Conservation (phyloP, 2,797 vertebrate species). For the Syngnathus rostellatus region DNA sequence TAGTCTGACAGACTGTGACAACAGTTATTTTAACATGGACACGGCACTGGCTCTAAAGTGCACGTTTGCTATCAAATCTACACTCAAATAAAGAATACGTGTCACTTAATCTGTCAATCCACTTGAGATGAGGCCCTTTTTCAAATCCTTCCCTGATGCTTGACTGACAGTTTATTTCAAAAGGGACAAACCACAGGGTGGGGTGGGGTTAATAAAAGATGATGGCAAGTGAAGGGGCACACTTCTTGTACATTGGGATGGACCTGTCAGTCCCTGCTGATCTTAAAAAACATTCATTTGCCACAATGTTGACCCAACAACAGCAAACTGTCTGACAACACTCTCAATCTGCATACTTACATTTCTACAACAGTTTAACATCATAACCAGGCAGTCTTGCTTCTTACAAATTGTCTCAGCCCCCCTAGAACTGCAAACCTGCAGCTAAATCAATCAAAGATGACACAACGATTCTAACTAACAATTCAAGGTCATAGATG, state of each 20-base stretch:
- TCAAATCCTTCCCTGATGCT: conserved; percentile 44
- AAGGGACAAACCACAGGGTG: conserved; percentile 44
- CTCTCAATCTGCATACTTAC: not conserved
- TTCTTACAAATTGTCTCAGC: not conserved
- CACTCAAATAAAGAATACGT: conserved; percentile 38
- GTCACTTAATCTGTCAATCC: conserved; percentile 45
- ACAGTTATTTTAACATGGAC: conserved; percentile 5
- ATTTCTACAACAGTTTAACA: not conserved
- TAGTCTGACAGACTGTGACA: not conserved
- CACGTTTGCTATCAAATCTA: conserved; percentile 29
- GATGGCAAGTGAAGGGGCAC: conserved; percentile 35
- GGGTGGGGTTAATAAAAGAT: conserved; percentile 21
- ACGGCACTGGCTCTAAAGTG: not conserved
- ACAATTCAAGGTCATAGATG: not conserved
- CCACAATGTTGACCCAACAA: not conserved
- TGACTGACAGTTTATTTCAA: conserved; percentile 46
- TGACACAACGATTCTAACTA: not conserved
- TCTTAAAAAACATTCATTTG: not conserved
- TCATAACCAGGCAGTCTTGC: not conserved
- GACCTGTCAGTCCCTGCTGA: conserved; percentile 20
- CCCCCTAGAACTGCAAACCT: not conserved
- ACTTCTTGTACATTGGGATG: conserved; percentile 20
- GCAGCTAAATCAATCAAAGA: not conserved
- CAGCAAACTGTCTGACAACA: not conserved
- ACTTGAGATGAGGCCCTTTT: conserved; percentile 32